Evolutionary conservation across 1,140 invertebrate genomes (phyloP).

Genomic region (Drosophila truncata): DNA sequence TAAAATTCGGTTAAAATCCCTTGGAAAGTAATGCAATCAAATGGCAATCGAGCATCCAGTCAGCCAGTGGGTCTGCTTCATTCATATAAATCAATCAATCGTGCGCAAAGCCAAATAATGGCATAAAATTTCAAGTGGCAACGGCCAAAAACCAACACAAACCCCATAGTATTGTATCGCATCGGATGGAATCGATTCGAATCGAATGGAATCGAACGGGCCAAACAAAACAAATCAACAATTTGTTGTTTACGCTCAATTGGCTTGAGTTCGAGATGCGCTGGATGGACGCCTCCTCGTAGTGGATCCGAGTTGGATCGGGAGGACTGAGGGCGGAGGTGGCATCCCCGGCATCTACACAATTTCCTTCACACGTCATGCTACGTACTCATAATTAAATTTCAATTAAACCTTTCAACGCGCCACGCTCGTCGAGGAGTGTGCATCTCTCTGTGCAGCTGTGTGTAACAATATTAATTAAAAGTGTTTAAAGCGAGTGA

Average conservation of each 20-base stretch:
- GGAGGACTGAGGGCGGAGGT: neutral
- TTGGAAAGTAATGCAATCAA: slow-evolving; percentile 68
- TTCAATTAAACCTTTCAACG: slow-evolving; percentile 78
- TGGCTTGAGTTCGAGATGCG: slow-evolving; percentile 40
- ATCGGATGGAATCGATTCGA: slow-evolving; percentile 16
- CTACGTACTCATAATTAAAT: slow-evolving; percentile 67
- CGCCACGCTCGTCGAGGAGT: slow-evolving; percentile 14
- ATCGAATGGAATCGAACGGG: slow-evolving; percentile 18
- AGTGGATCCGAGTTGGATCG: neutral
- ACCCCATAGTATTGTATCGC: slow-evolving; percentile 4
- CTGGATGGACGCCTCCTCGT: slow-evolving; percentile 37
- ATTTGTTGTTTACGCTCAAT: slow-evolving; percentile 64
- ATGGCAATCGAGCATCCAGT: slow-evolving; percentile 37
- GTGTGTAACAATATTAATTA: slow-evolving; percentile 75
- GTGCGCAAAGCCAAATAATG: slow-evolving; percentile 62
- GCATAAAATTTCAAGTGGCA: slow-evolving; percentile 58
- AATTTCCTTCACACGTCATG: slow-evolving; percentile 56
- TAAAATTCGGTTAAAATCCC: slow-evolving; percentile 64
- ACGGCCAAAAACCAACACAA: slow-evolving; percentile 49
- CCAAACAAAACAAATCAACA: slow-evolving; percentile 63
- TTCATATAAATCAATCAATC: slow-evolving; percentile 69
- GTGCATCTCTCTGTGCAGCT: slow-evolving; percentile 41
- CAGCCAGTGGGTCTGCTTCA: slow-evolving; percentile 28
- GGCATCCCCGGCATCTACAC: slow-evolving; percentile 12
- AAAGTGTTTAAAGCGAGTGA: slow-evolving; percentile 68